Evolutionary conservation across 64 coral and sea anemone genomes (phyloP), one percentile per base, ranked within the genome.

Genomic region (Montipora efflorescens): DNA sequence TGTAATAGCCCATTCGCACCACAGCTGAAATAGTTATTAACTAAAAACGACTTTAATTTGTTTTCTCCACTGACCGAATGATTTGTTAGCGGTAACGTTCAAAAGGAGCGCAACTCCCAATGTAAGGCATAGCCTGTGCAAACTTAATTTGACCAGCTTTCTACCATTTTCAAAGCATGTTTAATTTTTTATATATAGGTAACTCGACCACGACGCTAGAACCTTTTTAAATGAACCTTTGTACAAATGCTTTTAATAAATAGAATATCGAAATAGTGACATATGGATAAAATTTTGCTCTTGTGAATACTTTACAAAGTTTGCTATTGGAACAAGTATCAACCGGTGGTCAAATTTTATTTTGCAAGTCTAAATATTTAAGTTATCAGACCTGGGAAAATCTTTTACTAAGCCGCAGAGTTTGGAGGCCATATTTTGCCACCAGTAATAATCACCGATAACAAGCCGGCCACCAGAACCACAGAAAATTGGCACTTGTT

Each of bases 401-500:
- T 23, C 19, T 71, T 71, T 5, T 4, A 71, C 7, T 19, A 71
- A 85, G 48, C 45, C 47, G 12, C 82, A 86, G n/a, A 50, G 8
- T 15, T 20, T 51, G 61, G 5, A 48, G 47, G 45, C 8, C 64
- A 50, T 49, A 70, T 85, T 28, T 11, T 49, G 67, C 82, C 82
- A 86, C 82, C 82, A 68, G 82, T n/a, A 12, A 12, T 67, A 49
- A 71, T 86, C 16, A 43, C 82, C 8, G 4, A 14, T 72, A 86
- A 86, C 82, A 86, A 86, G 20, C 2, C 46, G n/a, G 64, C 82
- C 82, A 86, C 82, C 82, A 86, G 82, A 86, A 86, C 15, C 19
- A 7, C 19, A n/a, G 66, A n/a, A 71, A 19, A 49, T 86, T 86
- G 82, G 82, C 82, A 71, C 67, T 28, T 86, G 82, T 86, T 72